phyloP scores from a whole-genome alignment of 53 echinoderm and acorn worm genomes.

The Echinometra lucunter region DNA sequence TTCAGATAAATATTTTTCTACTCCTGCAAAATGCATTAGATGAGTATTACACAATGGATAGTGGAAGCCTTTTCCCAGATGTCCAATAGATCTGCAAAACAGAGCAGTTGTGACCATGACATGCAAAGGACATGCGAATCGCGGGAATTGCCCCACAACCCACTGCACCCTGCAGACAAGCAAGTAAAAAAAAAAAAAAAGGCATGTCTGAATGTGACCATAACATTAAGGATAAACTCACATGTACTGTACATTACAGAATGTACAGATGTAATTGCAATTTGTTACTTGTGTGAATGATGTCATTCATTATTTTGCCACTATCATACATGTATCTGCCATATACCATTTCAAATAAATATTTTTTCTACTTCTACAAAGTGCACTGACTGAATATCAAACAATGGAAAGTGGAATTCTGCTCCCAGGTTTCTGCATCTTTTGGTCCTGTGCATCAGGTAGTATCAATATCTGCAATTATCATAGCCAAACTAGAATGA shows the following conservation, averaged over 20 bases:
- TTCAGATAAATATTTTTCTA: background rate
- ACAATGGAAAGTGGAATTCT: constrained; percentile 7
- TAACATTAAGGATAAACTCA: too few relatives aligned
- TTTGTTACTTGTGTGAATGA: too few relatives aligned
- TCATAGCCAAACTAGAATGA: background rate
- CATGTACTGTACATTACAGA: too few relatives aligned
- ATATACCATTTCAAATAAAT: background rate
- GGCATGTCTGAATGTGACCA: too few relatives aligned
- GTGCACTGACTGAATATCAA: background rate
- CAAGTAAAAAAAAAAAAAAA: too few relatives aligned
- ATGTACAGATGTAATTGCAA: too few relatives aligned
- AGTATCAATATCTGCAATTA: background rate
- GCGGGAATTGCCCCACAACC: too few relatives aligned
- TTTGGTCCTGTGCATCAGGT: constrained; percentile 10
- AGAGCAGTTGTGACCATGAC: too few relatives aligned
- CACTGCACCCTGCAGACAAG: too few relatives aligned
- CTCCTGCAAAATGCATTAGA: background rate
- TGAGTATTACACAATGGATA: background rate
- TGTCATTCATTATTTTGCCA: background rate
- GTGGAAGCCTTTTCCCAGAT: background rate
- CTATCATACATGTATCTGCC: background rate
- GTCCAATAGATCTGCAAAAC: too few relatives aligned
- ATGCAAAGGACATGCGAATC: too few relatives aligned
- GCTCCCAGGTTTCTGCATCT: background rate
- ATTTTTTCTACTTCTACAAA: background rate